These are phyloP conservation scores for Platichthys stellatus DNA, from an alignment of 2,113 vertebrate species.

Conservation along the genomic window DNA sequence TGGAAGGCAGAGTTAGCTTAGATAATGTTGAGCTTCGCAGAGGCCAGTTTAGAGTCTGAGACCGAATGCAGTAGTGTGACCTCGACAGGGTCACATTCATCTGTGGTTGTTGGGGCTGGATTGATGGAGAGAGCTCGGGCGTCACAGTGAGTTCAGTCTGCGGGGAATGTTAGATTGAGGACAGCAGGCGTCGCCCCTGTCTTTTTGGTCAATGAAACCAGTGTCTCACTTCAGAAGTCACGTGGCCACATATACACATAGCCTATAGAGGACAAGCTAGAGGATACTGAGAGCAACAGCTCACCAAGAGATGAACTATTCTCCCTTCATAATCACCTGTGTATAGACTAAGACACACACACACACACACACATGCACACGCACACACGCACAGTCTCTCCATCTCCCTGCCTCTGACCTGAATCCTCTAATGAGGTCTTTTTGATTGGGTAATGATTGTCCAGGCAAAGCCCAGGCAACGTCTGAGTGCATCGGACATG, in stretches of 20 bases:
- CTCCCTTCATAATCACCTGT: not conserved
- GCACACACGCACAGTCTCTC: not conserved
- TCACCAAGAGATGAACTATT: not conserved
- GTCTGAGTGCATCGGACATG: slow-evolving; percentile 31
- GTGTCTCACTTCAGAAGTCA: not conserved
- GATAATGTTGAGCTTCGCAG: not conserved
- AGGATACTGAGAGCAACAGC: not conserved
- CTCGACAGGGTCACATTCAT: not conserved
- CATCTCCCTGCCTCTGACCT: slow-evolving; percentile 60
- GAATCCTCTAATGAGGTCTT: slow-evolving; percentile 74
- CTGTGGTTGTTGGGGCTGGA: slow-evolving; percentile 5
- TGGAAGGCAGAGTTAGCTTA: not conserved
- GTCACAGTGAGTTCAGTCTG: slow-evolving; percentile 32
- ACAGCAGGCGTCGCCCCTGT: not conserved
- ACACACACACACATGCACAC: not conserved
- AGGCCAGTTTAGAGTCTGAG: not conserved
- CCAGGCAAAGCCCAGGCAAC: slow-evolving; percentile 36
- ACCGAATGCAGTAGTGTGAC: not conserved
- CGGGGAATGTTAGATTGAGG: not conserved
- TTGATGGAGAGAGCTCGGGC: slow-evolving; percentile 20
- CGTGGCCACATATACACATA: not conserved
- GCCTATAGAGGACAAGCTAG: not conserved
- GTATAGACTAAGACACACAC: not conserved
- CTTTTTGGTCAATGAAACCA: slow-evolving; percentile 13
- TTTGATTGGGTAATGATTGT: slow-evolving; percentile 66